These are phyloP conservation scores for Argyrosomus japonicus DNA, from an alignment of 2,113 vertebrate genomes.

Conservation along the genomic window DNA sequence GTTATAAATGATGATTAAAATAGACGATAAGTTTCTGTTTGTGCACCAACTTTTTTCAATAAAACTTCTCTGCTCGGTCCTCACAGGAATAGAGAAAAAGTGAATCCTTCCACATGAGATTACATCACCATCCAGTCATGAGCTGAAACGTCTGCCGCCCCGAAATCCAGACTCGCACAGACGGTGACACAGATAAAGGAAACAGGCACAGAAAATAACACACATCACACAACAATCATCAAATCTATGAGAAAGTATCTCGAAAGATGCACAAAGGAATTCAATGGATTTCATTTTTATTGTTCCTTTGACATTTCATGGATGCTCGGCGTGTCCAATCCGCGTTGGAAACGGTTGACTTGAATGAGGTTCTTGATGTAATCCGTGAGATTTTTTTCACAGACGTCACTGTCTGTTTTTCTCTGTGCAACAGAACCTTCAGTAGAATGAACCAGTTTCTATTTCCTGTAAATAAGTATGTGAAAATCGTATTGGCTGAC, in stretches of 20 bases:
- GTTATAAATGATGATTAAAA: background rate
- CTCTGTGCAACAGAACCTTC: background rate
- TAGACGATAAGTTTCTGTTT: background rate
- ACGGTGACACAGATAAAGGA: conserved; percentile 33
- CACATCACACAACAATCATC: conserved; percentile 22
- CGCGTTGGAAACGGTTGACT: conserved; percentile 41
- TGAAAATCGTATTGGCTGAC: background rate
- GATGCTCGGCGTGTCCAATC: conserved; percentile 41
- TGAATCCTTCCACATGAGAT: conserved; percentile 46
- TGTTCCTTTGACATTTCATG: conserved; percentile 44
- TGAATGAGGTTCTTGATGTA: conserved; percentile 36
- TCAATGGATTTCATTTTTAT: conserved; percentile 21
- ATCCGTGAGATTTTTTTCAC: conserved; percentile 38
- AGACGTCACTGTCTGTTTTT: conserved; percentile 22
- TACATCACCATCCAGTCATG: conserved; percentile 65
- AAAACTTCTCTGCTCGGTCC: background rate
- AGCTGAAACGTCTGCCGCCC: conserved; percentile 49
- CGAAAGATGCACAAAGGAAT: conserved; percentile 44
- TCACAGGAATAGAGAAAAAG: conserved; percentile 22
- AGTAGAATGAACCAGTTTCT: conserved; percentile 11
- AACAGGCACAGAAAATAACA: conserved; percentile 33
- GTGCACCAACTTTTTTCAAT: background rate
- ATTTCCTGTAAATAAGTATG: background rate
- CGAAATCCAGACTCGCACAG: conserved; percentile 33
- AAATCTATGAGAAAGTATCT: conserved; percentile 39